These are phyloP conservation scores for Polyommatus icarus DNA, from an alignment of 2,888 invertebrate species.

Conservation along the genomic window DNA sequence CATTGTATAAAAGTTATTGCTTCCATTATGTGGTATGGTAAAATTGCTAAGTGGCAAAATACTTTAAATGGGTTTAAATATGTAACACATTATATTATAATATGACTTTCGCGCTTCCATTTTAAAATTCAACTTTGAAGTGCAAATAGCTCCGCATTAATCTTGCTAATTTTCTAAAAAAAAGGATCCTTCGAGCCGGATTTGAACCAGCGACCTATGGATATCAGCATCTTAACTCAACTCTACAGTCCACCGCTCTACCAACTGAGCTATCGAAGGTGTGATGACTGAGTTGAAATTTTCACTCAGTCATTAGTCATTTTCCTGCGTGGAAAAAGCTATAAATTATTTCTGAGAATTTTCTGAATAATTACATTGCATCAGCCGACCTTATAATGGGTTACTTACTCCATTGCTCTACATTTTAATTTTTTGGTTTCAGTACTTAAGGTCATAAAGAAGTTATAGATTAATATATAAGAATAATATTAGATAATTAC, in stretches of 20 bases:
- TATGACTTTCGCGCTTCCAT: too few relatives aligned
- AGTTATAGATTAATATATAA: too few relatives aligned
- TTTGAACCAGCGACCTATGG: conserved; percentile 84
- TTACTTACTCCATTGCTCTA: not conserved
- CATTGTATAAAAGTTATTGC: too few relatives aligned
- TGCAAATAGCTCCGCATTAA: too few relatives aligned
- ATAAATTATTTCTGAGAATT: conserved; percentile 5
- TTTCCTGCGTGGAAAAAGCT: not conserved
- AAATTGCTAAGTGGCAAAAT: too few relatives aligned
- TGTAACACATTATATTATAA: too few relatives aligned
- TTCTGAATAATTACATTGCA: not conserved
- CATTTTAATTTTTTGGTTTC: not conserved
- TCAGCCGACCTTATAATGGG: not conserved
- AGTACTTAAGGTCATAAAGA: not conserved
- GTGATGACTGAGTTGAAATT: not conserved
- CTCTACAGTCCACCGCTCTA: conserved; percentile 71
- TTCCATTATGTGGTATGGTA: too few relatives aligned
- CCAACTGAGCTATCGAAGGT: conserved; percentile 73
- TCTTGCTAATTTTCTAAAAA: conserved; percentile 31
- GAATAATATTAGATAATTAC: too few relatives aligned
- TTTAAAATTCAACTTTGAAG: not conserved
- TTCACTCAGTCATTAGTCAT: not conserved
- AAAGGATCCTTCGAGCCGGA: conserved; percentile 79
- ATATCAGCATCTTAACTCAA: conserved; percentile 53
- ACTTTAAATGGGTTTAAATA: too few relatives aligned